These are phyloP conservation scores for Musca vetustissima DNA, from an alignment of 1,140 invertebrate genomes.

Conservation along the genomic window DNA sequence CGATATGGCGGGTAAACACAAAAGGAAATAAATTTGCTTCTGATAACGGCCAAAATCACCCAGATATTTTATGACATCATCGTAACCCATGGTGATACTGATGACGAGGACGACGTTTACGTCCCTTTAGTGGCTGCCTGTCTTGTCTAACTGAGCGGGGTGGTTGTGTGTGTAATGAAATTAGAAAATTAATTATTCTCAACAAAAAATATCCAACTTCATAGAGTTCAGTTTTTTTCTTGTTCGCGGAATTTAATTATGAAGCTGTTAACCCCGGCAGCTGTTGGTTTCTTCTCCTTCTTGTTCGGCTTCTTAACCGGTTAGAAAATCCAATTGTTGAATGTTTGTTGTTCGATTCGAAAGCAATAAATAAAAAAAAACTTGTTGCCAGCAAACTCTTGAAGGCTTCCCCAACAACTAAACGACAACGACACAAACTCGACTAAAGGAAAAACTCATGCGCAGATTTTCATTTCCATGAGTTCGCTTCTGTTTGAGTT, in stretches of 20 bases:
- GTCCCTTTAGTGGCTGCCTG: too few species aligned
- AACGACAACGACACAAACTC: not conserved
- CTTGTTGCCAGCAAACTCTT: conserved; percentile 33
- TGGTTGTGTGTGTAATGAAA: not conserved
- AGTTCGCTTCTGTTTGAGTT: not conserved
- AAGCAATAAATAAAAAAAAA: too few species aligned
- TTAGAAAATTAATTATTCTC: too few species aligned
- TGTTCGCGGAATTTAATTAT: too few species aligned
- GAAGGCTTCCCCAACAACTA: not conserved
- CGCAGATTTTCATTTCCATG: conserved; percentile 4
- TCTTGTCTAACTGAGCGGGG: too few species aligned
- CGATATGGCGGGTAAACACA: conserved; percentile 72
- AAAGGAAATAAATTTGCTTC: conserved; percentile 68
- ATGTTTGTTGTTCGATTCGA: conserved; percentile 22
- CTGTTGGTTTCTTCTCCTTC: too few species aligned
- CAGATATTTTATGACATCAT: conserved; percentile 69
- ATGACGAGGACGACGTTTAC: not conserved
- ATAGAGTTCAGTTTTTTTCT: too few species aligned
- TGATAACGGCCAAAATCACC: conserved; percentile 78
- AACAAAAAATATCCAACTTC: too few species aligned
- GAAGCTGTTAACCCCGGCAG: too few species aligned
- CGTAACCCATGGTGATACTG: conserved; percentile 66
- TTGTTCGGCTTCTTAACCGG: too few species aligned
- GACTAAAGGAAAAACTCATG: not conserved
- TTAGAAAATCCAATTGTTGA: too few species aligned